These are phyloP conservation scores for Enteromius thamalakanensis DNA, from an alignment of 2,797 vertebrate species.

Conservation along the genomic window DNA sequence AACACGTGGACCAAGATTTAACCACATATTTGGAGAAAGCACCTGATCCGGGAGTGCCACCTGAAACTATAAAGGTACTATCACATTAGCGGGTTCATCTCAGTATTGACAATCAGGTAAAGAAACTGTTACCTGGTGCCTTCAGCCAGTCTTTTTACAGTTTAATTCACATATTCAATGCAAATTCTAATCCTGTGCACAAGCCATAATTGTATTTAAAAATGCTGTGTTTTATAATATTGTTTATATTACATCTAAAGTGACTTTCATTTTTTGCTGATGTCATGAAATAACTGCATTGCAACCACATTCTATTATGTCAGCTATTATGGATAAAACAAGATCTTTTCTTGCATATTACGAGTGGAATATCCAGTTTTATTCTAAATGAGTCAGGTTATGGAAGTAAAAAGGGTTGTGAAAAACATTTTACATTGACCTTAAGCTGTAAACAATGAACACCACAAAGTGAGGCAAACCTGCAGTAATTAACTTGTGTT, in stretches of 20 bases:
- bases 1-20: conserved; percentile 98
- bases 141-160: neutral
- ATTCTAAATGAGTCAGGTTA: neutral
- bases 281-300: neutral
- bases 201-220: neutral
- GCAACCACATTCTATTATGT: neutral
- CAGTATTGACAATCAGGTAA: neutral
- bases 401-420: neutral
- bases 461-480: neutral
- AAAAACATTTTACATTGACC: neutral
- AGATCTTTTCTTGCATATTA: neutral
- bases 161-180: neutral
- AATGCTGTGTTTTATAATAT: neutral
- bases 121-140: neutral
- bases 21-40: conserved; percentile 98
- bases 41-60: conserved; percentile 94
- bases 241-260: neutral
- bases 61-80: conserved; percentile 96
- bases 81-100: neutral
- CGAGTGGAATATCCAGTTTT: neutral
- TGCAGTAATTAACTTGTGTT: neutral
- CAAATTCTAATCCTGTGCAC: neutral
- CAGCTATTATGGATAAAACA: neutral
- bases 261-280: neutral
- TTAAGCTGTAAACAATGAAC: neutral